Evolutionary conservation across 2,888 invertebrate species (phyloP).

Genomic region (Dysmachus trigonus): DNA sequence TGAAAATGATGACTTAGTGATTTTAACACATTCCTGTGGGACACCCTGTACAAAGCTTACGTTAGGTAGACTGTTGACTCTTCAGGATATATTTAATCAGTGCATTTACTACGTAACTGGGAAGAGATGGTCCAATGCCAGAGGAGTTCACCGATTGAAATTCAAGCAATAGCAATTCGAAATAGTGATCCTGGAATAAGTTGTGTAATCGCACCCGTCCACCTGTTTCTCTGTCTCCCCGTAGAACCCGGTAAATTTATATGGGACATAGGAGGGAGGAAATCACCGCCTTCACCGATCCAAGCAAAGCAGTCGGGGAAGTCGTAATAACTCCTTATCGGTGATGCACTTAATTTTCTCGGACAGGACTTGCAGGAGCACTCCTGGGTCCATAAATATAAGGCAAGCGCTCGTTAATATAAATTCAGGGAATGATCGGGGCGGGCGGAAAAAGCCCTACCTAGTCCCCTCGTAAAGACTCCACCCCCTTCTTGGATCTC

Average conservation of each 20-base stretch:
- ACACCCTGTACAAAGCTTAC: no score
- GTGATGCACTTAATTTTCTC: neutral
- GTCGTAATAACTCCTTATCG: constrained; percentile 3
- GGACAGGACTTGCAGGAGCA: neutral
- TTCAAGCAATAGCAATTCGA: no score
- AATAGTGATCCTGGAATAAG: no score
- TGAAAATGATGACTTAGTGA: no score
- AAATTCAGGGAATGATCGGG: neutral
- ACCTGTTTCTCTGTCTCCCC: neutral
- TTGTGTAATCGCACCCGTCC: no score
- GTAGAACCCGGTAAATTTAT: neutral
- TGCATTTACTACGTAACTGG: no score
- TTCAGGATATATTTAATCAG: no score
- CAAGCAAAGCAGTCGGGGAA: neutral
- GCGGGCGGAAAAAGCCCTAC: neutral
- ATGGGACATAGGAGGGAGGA: neutral
- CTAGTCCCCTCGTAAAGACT: no score
- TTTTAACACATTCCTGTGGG: no score
- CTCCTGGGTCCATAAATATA: neutral
- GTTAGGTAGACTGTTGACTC: no score
- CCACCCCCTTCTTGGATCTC: neutral
- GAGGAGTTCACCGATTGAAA: no score
- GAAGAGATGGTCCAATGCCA: no score
- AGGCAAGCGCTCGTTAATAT: neutral
- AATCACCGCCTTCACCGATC: neutral